Evolutionary conservation across 2,888 invertebrate species (phyloP).

Genomic region (Aproaerema taeniolella): DNA sequence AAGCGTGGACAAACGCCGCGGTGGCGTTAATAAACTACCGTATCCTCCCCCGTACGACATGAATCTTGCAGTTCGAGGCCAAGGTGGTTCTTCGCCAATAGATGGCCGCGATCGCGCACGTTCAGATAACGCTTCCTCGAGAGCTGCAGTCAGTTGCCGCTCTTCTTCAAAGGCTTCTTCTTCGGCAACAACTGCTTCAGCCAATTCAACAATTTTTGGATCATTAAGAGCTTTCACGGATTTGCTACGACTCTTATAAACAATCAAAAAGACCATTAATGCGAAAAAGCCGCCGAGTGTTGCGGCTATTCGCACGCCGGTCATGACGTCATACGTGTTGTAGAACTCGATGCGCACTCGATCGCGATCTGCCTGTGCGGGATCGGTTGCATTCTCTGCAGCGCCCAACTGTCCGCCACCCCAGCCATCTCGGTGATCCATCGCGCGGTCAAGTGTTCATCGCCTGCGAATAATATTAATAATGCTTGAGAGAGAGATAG

Average conservation of each 20-base stretch:
- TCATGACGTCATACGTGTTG: constrained; percentile 95
- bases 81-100: constrained; percentile 82
- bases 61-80: constrained; percentile 61
- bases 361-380: constrained; percentile 77
- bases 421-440: constrained; percentile 69
- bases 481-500: constrained; percentile 12
- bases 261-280: constrained; percentile 92
- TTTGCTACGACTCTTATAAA: constrained; percentile 92
- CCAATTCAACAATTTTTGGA: constrained; percentile 87
- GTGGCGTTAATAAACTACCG: constrained; percentile 84
- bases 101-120: constrained; percentile 74
- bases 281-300: constrained; percentile 94
- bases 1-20: constrained; percentile 78
- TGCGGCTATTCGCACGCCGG: constrained; percentile 93
- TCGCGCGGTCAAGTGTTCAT: constrained; percentile 69
- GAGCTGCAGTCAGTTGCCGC: constrained; percentile 83
- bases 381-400: constrained; percentile 55
- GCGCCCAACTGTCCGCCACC: constrained; percentile 48
- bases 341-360: constrained; percentile 88
- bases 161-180: constrained; percentile 84
- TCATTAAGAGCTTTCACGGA: constrained; percentile 85
- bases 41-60: constrained; percentile 79
- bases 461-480: constrained; percentile 52
- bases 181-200: constrained; percentile 85
- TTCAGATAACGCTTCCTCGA: constrained; percentile 80